Base-by-base conservation (phyloP, 1,140 invertebrate genomes). In the Drosophila lacteicornis region DNA sequence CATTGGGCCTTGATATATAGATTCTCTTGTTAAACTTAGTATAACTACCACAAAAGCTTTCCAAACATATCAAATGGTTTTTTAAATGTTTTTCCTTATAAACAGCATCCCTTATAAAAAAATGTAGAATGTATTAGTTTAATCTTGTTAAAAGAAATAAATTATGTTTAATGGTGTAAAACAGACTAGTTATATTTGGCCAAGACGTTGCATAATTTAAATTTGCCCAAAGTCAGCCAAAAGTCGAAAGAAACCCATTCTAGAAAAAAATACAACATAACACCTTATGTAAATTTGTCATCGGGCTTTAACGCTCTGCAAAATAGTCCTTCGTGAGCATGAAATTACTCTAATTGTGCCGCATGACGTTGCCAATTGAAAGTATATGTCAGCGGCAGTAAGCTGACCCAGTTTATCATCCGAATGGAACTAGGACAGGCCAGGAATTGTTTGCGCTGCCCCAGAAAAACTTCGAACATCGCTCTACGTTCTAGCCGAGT, bases 381-480 rank as follows among this genome's bases (percentile, higher is more conserved):
- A 75, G 78, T 70, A 74, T 69, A 68, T 81, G 62, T 69, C 67
- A 58, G 82, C 61, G 49, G 62, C 50, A 55, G 36, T 27, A 50
- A 17, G 27, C 70, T 85, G 82, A 85, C 82, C 82, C 75, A 80
- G 78, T 86, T 86, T 75, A 55, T 62, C 76, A 62, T 47, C 49
- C 49, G 9, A 75, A 49, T 55, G 19, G 51, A 85, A 70, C 50
- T 82, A 55, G 82, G 60, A 66, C 82, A 66, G 50, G 70, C 47
- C 68, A 65, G 55, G 46, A 70, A 70, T 53, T 56, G 45, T 43
- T 68, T 33, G 53, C 30, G 17, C 15, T 61, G 74, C 30, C 45
- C 50, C 57, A 78, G 75, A 60, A 59, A 59, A 30, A 56, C 60
- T 38, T 36, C 30, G 36, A 67, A 67, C 38, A 67, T 25, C 12